Base-by-base conservation (phyloP, 2,113 vertebrate species). In the Siniperca chuatsi region DNA sequence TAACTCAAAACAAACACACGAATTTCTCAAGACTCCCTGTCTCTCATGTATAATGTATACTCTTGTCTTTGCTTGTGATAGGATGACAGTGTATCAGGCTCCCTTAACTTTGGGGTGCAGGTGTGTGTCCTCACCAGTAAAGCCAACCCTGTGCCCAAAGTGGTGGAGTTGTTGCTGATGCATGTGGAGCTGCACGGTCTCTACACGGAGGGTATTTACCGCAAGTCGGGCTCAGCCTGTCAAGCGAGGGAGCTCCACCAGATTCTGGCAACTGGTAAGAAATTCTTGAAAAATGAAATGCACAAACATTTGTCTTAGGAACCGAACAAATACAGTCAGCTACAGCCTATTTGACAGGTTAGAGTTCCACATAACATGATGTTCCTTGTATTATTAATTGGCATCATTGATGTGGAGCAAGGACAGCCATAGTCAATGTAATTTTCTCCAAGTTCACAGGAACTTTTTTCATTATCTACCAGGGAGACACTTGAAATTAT, bases 121-220 rank as follows among this genome's bases (percentile, higher is more conserved):
- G 95, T 99, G 72, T 96, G 94, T 10, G 83, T 93, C 75, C 95
- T 99, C 92, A 97, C 95, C 79, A 96, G 84, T 12, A 96, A 97
- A 82, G 89, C 89, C 64, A 95, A 92, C 66, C 96, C 96, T 0
- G 97, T 99, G 8, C 98, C 98, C 0, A 21, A 97, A 3, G 96
- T 99, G 85, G 86, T 99, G 93, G 97, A 98, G 92, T 95, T 96
- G 87, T 57, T 99, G 91, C 91, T 99, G 55, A 96, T 97, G 79
- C 96, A 99, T 0, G 96, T 99, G 78, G 98, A 99, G 95, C 95
- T 99, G 92, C 97, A 98, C 0, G 98, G 98, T 33, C 96, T 99
- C 23, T 99, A 98, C 95, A 98, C 97, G 0, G 98, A 99, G 87
- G 98, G 98, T 18, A 97, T 99, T 84, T 99, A 99, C 92, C 97